These are phyloP conservation scores for Ptychobarbus kaznakovi DNA, from an alignment of 2,797 vertebrate species.

Conservation along the genomic window DNA sequence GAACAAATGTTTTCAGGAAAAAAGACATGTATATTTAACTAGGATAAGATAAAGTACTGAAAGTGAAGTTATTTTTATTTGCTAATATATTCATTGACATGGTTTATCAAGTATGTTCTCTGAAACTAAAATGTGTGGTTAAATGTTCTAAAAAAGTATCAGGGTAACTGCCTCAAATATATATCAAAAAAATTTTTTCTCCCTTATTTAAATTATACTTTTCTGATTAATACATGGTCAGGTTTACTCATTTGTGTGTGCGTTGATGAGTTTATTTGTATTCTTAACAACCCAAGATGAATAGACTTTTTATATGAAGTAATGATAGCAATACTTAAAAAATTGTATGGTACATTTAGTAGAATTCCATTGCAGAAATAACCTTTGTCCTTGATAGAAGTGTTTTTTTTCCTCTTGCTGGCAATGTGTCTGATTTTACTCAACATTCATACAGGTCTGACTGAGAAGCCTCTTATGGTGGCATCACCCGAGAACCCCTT, in stretches of 20 bases:
- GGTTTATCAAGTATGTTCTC: constrained; percentile 6
- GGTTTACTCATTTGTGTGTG: constrained; percentile 9
- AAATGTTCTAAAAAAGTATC: constrained; percentile 18
- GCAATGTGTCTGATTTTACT: constrained; percentile 20
- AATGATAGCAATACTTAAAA: neutral
- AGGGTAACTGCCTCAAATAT: constrained; percentile 3
- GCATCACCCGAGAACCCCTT: neutral
- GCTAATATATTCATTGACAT: neutral
- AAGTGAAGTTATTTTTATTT: neutral
- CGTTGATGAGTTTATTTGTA: neutral
- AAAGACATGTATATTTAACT: neutral
- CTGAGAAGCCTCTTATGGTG: constrained; percentile 45
- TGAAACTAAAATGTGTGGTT: constrained; percentile 9
- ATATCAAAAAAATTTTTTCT: neutral
- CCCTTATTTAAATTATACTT: constrained; percentile 28
- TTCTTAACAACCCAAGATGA: neutral
- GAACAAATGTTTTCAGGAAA: neutral
- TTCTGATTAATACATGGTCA: neutral
- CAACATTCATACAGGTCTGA: constrained; percentile 69
- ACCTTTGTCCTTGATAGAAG: neutral
- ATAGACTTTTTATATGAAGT: neutral
- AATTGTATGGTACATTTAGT: neutral
- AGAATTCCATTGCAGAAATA: neutral
- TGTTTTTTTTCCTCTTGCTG: neutral
- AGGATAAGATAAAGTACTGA: neutral